phyloP scores from a whole-genome alignment of 2,797 vertebrate species.

The Poeciliopsis infans region DNA sequence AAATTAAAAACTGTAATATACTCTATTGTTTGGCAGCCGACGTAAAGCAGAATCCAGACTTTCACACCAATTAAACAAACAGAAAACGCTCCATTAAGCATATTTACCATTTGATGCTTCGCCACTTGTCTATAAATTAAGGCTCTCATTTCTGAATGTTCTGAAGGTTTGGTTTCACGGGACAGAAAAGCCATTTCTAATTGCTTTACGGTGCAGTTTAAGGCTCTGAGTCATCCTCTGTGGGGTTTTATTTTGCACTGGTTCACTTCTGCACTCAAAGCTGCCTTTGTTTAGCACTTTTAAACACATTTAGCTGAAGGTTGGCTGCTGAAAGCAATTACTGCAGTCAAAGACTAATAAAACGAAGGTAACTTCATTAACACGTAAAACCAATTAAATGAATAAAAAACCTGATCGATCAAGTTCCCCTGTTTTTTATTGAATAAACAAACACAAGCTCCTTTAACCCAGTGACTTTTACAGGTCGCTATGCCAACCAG shows the following conservation, averaged over 20 bases:
- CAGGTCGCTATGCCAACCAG: slow-evolving; percentile 56
- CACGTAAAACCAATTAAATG: neutral
- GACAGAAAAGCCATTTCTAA: neutral
- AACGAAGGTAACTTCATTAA: neutral
- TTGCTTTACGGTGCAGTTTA: neutral
- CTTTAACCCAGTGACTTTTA: slow-evolving; percentile 42
- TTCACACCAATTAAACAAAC: neutral
- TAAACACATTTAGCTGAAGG: slow-evolving; percentile 2
- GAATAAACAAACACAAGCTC: neutral
- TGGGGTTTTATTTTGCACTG: neutral
- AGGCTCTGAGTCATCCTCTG: neutral
- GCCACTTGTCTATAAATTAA: neutral
- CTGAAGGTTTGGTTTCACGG: neutral
- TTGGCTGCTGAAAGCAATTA: slow-evolving; percentile 1
- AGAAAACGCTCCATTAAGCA: neutral
- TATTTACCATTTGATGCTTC: neutral
- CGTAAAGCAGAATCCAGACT: neutral
- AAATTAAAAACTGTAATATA: neutral
- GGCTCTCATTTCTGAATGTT: neutral
- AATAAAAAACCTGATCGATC: neutral
- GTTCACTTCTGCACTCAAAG: neutral
- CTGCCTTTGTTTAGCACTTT: neutral
- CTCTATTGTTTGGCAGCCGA: neutral
- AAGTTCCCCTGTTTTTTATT: neutral
- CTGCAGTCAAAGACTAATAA: neutral